Conservation (phyloP, 2,888 invertebrate species). For the Macaria liturata region DNA sequence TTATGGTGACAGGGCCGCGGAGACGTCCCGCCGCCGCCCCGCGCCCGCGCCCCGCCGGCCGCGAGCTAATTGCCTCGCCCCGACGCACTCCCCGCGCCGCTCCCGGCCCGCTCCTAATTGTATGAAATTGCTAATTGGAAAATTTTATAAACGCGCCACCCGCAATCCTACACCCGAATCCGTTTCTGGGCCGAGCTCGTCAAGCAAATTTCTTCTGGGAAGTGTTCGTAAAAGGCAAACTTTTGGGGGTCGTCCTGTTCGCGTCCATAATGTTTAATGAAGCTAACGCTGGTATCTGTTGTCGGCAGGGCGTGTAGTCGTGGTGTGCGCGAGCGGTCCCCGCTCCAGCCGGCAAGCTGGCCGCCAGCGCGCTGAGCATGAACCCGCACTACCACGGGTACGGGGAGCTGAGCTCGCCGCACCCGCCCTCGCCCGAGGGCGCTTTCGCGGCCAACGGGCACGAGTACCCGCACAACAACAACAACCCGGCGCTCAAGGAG, state of each 20-base stretch:
- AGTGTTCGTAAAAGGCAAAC: constrained; percentile 22
- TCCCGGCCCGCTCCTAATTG: constrained; percentile 72
- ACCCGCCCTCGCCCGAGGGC: constrained; percentile 89
- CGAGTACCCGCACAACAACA: constrained; percentile 85
- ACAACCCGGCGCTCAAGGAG: constrained; percentile 86
- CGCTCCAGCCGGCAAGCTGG: constrained; percentile 91
- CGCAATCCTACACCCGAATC: constrained; percentile 66
- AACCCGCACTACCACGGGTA: constrained; percentile 95
- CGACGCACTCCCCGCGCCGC: constrained; percentile 67
- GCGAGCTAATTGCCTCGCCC: constrained; percentile 83
- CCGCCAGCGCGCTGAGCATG: constrained; percentile 93
- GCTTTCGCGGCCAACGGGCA: constrained; percentile 85
- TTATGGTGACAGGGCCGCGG: constrained; percentile 82
- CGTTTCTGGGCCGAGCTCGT: constrained; percentile 36
- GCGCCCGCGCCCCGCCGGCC: constrained; percentile 81
- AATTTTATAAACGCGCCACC: constrained; percentile 81
- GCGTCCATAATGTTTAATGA: neutral
- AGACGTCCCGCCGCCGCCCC: constrained; percentile 77
- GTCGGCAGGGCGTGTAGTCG: constrained; percentile 79
- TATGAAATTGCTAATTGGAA: constrained; percentile 84
- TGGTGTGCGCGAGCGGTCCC: constrained; percentile 78
- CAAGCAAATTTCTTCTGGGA: constrained; percentile 23
- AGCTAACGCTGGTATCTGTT: constrained; percentile 30
- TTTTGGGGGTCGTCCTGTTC: constrained; percentile 1
- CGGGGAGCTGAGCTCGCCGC: constrained; percentile 91